These are phyloP conservation scores for Gnathonemus echidnorhynchus DNA, from an alignment of 2,113 vertebrate species.

Conservation along the genomic window DNA sequence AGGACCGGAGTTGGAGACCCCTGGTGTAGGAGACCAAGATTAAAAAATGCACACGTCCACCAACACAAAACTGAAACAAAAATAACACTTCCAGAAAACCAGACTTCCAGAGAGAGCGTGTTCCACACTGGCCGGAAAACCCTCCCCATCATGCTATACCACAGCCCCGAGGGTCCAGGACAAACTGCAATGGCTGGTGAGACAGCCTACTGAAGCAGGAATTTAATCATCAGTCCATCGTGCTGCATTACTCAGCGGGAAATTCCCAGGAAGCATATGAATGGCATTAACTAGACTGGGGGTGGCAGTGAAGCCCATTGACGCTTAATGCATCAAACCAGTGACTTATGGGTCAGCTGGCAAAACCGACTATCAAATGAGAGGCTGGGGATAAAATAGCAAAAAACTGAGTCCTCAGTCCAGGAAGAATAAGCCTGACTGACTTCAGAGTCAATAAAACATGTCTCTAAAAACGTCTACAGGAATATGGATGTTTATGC, in stretches of 20 bases:
- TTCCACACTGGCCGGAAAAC: constrained; percentile 44
- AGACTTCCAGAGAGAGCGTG: not conserved
- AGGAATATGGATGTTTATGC: not conserved
- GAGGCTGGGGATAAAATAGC: not conserved
- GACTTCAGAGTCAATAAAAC: not conserved
- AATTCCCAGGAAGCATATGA: constrained; percentile 44
- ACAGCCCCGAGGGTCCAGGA: constrained; percentile 42
- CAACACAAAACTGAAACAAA: no score
- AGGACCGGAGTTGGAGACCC: no score
- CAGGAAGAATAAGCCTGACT: constrained; percentile 4
- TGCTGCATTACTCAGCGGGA: constrained; percentile 46
- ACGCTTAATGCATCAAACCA: constrained; percentile 38
- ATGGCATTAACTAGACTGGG: constrained; percentile 34
- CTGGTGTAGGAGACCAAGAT: no score
- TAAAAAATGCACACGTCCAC: not conserved
- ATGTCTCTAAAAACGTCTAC: not conserved
- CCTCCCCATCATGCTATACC: constrained; percentile 50
- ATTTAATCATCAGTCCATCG: constrained; percentile 13
- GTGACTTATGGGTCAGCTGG: constrained; percentile 44
- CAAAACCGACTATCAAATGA: not conserved
- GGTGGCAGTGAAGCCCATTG: constrained; percentile 36
- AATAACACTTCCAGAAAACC: not conserved
- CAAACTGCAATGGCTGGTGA: constrained; percentile 59
- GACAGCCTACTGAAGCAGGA: constrained; percentile 44
- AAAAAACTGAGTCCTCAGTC: not conserved